Base-by-base conservation (phyloP, 2,797 vertebrate species). In the Sebastes hubbsi region DNA sequence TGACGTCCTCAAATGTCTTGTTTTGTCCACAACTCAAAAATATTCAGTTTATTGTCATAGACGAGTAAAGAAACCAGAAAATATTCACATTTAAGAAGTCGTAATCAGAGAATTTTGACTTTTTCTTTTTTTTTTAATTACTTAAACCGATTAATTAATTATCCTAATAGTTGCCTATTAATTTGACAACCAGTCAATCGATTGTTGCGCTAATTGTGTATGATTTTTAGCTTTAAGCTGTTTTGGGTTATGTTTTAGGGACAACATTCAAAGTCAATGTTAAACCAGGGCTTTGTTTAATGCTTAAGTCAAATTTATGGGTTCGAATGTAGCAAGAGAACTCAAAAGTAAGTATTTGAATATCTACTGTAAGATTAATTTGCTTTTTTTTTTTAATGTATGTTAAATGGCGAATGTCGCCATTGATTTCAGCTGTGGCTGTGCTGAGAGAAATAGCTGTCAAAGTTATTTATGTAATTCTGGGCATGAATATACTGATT, bases 401-500 rank as follows among this genome's bases (percentile, higher is more conserved):
- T 1, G 6, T 75, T 55, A 46, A 46, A 46, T 46, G 49, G 18
- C 12, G 56, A 64, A 65, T 70, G 2, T 63, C 9, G 59, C 46
- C 24, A 29, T 59, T 4, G 0, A 72, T 65, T 75, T 63, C 52
- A 56, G 20, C 62, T 29, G 27, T 18, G 58, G 38, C 29, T 71
- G 27, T 70, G 6, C 38, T 55, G 59, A 67, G 29, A 42, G 36
- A 74, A 82, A 81, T 81, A 20, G 52, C 65, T 80, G 77, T 72
- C 62, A 78, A 68, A 70, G 65, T 66, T 83, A 81, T 91, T 85
- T 81, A 68, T 78, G 60, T 73, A 68, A 42, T 73, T 78, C 74
- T 81, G 62, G 80, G 63, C 79, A 83, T 85, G 52, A 75, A 75
- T 77, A 20, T 62, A 75, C 46, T 68, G 68, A 83, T 85, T 80